Base-by-base conservation (phyloP, 2,113 vertebrate genomes). In the Genyomyrus donnyi region DNA sequence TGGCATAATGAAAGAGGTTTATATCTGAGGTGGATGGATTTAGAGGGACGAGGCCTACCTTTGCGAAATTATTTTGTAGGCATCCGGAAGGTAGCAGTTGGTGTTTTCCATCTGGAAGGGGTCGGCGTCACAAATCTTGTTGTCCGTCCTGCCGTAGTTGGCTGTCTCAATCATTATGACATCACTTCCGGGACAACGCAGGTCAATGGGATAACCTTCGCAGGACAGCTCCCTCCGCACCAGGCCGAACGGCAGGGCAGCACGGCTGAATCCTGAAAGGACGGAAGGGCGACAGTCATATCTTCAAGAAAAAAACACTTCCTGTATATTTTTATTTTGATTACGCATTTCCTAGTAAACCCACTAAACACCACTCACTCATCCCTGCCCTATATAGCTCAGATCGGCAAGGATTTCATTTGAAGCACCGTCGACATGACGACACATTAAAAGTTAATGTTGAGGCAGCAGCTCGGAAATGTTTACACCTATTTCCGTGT, bases 31-130 rank as follows among this genome's bases (percentile, higher is more conserved):
- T 21, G 19, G 17, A 21, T 62, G 56, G 35, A 52, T 39, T 56
- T 56, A 17, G 17, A 62, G 52, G 85, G 83, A 89, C 90, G 6
- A 31, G 85, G 6, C 9, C 96, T 97, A 99, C 98, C 98, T 99
- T 95, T 99, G 98, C 93, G 98, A 99, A 97, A 98, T 98, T 92
- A 99, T 99, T 96, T 99, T 99, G 96, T 99, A 99, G 94, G 98
- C 98, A 2, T 99, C 98, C 90, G 98, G 98, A 94, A 99, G 98
- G 96, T 99, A 99, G 95, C 98, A 99, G 93, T 99, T 97, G 90
- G 97, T 97, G 92, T 99, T 99, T 94, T 99, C 98, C 98, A 99
- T 99, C 96, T 99, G 98, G 96, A 99, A 99, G 0, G 98, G 98
- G 95, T 99, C 98, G 80, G 98, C 98, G 91, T 99, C 98, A 89